Evolutionary conservation across 2,888 invertebrate species (phyloP).

Genomic region (Onchidella celtica): DNA sequence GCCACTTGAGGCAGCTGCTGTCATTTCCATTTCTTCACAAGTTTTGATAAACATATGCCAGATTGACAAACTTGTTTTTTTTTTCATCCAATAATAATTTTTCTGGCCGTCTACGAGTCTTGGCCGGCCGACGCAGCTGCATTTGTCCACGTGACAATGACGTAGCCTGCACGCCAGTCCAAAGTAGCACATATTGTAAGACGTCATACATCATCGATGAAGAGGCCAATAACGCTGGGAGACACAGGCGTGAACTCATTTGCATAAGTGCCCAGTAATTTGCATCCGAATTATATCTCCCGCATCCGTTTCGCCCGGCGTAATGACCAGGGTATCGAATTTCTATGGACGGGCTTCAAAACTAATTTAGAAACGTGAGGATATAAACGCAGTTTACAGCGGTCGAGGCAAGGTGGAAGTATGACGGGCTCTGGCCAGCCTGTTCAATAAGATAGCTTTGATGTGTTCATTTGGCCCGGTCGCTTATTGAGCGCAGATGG

Average conservation of each 20-base stretch:
- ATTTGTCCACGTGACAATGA: too few species aligned
- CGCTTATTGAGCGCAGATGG: neutral
- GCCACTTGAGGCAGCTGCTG: too few species aligned
- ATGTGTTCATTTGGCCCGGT: constrained; percentile 13
- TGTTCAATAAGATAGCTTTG: neutral
- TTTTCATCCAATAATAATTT: too few species aligned
- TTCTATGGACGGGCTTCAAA: constrained; percentile 4
- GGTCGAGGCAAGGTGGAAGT: neutral
- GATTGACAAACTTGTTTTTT: too few species aligned
- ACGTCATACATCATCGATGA: constrained; percentile 17
- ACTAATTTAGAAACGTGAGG: constrained; percentile 20
- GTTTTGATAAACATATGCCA: too few species aligned
- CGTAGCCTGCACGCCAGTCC: too few species aligned
- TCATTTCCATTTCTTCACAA: too few species aligned
- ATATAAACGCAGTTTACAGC: neutral
- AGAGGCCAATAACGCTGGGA: neutral
- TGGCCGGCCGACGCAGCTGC: too few species aligned
- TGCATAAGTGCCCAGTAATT: constrained; percentile 30
- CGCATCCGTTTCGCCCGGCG: neutral
- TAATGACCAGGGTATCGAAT: constrained; percentile 17
- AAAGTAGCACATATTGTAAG: too few species aligned
- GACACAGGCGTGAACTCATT: neutral
- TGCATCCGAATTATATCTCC: constrained; percentile 29
- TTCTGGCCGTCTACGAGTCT: too few species aligned
- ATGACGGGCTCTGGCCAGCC: neutral